Conservation (phyloP, 2,113 vertebrate species). For the Mus pahari region DNA sequence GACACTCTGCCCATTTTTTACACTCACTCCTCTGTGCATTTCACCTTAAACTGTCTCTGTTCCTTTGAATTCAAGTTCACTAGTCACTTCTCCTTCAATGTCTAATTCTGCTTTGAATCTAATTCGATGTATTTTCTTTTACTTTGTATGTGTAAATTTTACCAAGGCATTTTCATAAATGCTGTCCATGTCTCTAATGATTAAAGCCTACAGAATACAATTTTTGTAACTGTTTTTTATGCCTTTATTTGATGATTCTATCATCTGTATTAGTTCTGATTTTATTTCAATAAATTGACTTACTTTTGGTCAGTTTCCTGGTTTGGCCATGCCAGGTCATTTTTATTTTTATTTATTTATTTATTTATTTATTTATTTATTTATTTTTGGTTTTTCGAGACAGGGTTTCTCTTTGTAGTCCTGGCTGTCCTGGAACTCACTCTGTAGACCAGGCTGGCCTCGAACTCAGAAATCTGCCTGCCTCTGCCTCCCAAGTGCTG, state of each 20-base stretch:
- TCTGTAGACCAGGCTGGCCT: no score
- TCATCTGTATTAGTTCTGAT: background rate
- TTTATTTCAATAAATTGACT: slow-evolving; percentile 38
- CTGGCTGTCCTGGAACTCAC: no score
- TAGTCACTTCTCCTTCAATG: slow-evolving; percentile 29
- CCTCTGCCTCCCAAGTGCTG: no score
- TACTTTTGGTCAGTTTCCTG: slow-evolving; percentile 22
- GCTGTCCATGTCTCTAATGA: background rate
- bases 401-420: no score
- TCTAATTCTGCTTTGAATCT: slow-evolving; percentile 15
- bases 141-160: slow-evolving; percentile 16
- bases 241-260: slow-evolving; percentile 5
- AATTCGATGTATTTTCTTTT: background rate
- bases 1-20: background rate
- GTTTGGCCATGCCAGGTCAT: background rate
- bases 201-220: slow-evolving; percentile 30
- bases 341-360: no score
- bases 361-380: no score
- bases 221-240: slow-evolving; percentile 42
- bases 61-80: slow-evolving; percentile 42
- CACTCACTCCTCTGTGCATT: background rate
- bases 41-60: slow-evolving; percentile 30
- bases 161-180: slow-evolving; percentile 15
- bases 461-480: no score
- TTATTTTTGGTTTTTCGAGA: no score